Conservation (phyloP, 1,140 invertebrate species). For the Drosophila yakuba region DNA sequence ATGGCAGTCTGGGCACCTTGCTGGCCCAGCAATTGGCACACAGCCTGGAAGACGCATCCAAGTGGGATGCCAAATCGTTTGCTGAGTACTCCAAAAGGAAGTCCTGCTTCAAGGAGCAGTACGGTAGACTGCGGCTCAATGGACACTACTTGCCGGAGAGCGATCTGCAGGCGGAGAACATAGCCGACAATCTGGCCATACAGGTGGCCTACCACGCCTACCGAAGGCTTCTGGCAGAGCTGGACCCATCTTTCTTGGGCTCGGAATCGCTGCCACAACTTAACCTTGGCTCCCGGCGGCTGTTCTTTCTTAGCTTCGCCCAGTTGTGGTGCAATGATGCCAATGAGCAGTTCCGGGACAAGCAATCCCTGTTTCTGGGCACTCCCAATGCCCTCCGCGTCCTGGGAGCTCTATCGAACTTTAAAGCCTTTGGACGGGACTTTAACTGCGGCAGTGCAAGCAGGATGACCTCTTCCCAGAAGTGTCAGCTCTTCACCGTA, state of each 20-base stretch:
- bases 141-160: constrained; percentile 87
- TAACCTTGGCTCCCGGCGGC: constrained; percentile 86
- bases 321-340: constrained; percentile 85
- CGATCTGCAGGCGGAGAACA: constrained; percentile 89
- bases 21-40: constrained; percentile 88
- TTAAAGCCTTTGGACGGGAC: constrained; percentile 42
- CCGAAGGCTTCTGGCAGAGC: constrained; percentile 60
- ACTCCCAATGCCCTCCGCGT: constrained; percentile 65
- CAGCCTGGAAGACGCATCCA: constrained; percentile 85
- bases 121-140: constrained; percentile 52
- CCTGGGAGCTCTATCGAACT: constrained; percentile 64
- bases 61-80: constrained; percentile 61
- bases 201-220: constrained; percentile 87
- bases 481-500: constrained; percentile 61
- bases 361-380: constrained; percentile 68
- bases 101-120: constrained; percentile 71
- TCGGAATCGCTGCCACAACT: constrained; percentile 85
- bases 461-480: constrained; percentile 88
- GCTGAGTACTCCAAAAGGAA: constrained; percentile 54
- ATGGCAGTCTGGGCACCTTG: constrained; percentile 86
- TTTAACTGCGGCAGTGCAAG: constrained; percentile 76
- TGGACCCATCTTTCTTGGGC: constrained; percentile 20
- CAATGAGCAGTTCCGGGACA: constrained; percentile 62
- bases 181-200: constrained; percentile 89
- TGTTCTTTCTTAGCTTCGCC: constrained; percentile 91